These are phyloP conservation scores for Indicator maculatus DNA, from an alignment of 2,113 vertebrate genomes.

Conservation along the genomic window DNA sequence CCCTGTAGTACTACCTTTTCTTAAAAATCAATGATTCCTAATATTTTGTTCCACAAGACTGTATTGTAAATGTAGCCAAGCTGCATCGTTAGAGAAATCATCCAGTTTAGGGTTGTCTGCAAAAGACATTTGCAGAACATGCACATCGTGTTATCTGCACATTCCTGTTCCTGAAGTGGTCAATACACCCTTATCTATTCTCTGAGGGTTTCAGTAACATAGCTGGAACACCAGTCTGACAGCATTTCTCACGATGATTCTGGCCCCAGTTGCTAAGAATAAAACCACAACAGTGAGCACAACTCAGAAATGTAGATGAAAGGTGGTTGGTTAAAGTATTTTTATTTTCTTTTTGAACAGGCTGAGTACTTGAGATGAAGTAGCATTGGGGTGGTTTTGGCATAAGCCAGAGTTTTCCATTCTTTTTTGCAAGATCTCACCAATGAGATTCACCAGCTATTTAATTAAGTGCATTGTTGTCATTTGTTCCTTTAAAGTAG, in stretches of 20 bases:
- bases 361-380: neutral
- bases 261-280: neutral
- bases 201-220: neutral
- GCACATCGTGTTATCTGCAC: conserved; percentile 17
- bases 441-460: neutral
- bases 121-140: conserved; percentile 1
- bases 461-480: neutral
- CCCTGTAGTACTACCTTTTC: conserved; percentile 1
- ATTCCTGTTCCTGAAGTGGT: conserved; percentile 4
- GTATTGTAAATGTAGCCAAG: neutral
- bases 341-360: neutral
- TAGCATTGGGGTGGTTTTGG: neutral
- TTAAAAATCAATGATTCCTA: conserved; percentile 33
- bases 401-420: neutral
- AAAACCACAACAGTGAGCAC: neutral
- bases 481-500: conserved; percentile 4
- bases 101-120: neutral
- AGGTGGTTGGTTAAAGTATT: neutral
- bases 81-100: conserved; percentile 6
- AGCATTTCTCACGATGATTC: neutral
- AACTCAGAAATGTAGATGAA: neutral
- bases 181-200: conserved; percentile 8
- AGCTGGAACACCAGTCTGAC: neutral
- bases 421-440: neutral
- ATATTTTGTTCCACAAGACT: neutral